Evolutionary conservation across 2,888 invertebrate species (phyloP), one percentile per base, ranked within the genome.

Genomic region (Matsumyia berberina): DNA sequence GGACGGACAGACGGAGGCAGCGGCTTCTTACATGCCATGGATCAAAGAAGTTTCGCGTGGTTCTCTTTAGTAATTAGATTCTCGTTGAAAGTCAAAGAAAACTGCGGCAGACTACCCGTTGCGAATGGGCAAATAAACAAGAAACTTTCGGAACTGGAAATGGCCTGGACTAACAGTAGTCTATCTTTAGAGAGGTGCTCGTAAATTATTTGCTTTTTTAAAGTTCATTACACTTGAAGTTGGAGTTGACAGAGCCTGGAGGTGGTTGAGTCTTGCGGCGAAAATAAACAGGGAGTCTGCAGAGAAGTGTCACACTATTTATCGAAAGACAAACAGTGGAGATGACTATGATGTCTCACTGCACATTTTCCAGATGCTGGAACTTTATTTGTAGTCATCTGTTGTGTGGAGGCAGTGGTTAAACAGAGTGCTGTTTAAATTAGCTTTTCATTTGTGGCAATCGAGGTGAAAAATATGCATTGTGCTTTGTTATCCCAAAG

Each of bases 81-180:
- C 85, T 85, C 70, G 85, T 85, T 85, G 76, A 66, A 60, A 70
- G 69, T 80, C 79, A 79, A 79, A 79, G 66, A 53, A 80, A 73
- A 76, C 19, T 55, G 55, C 42, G 55, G 31, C 57, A 69, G 73
- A 49, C 55, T 72, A 42, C 12, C 37, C 60, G 76, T 53, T 69
- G 60, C 60, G 37, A 31, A 73, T 72, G 49, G 78, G 24, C 55
- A 64, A 77, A 76, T 55, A 55, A 66, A 66, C 44, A 77, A 58
- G 39, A 37, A 69, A 74, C 69, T 83, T 79, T 73, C 69, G 66
- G 67, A 83, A 69, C 67, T 69, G 57, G 29, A 66, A 67, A 62
- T 44, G 5, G 5, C 44, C 37, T 44, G 35, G 17, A 15, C 31
- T 15, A 9, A 55, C 17, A n/a, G 39, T 35, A 17, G 33, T 60